Evolutionary conservation across 2,888 invertebrate genomes (phyloP).

Genomic region (Therioaphis trifolii): DNA sequence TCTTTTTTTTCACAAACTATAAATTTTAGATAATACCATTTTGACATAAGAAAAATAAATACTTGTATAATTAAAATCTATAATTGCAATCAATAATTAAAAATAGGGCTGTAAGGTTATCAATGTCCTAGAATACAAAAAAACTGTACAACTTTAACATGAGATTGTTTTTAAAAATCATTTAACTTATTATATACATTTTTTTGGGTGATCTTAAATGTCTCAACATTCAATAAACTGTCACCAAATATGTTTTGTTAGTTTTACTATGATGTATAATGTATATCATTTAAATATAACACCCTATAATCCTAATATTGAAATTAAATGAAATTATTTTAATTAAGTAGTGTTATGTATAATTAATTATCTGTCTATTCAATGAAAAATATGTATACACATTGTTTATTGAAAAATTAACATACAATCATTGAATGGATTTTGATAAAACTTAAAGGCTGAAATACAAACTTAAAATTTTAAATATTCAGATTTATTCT

Average conservation of each 20-base stretch:
- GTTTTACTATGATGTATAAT: background rate
- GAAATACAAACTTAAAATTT: background rate
- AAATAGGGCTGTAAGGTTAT: constrained; percentile 12
- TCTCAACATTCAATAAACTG: background rate
- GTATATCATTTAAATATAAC: background rate
- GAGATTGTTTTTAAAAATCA: constrained; percentile 8
- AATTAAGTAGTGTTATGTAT: background rate
- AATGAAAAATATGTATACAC: constrained; percentile 20
- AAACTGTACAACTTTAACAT: too few species aligned
- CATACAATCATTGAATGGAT: background rate
- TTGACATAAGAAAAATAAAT: too few species aligned
- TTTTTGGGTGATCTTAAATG: constrained; percentile 2
- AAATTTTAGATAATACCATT: too few species aligned
- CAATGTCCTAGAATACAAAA: constrained; percentile 23
- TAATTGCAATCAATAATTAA: too few species aligned
- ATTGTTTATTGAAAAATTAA: constrained; percentile 1
- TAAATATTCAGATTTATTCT: too few species aligned
- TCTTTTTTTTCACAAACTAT: too few species aligned
- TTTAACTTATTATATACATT: background rate
- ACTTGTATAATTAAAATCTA: too few species aligned
- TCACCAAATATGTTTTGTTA: constrained; percentile 26
- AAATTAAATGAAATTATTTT: background rate
- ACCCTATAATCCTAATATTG: constrained; percentile 10
- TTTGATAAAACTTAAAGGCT: background rate
- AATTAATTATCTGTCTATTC: constrained; percentile 6